Evolutionary conservation across 1,140 invertebrate genomes (phyloP).

Genomic region (Dendroctonus ponderosae): DNA sequence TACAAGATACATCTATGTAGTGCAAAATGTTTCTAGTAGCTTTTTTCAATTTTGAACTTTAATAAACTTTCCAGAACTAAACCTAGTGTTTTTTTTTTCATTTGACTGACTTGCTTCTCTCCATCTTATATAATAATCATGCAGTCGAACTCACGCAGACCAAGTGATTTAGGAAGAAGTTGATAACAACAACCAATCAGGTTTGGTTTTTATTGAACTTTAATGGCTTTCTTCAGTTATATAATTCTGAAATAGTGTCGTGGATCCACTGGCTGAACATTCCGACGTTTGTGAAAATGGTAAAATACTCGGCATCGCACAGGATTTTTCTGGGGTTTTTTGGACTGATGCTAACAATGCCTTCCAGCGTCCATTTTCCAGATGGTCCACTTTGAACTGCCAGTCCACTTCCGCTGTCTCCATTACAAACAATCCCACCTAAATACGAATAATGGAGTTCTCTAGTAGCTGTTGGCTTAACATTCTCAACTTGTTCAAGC

Average conservation of each 20-base stretch:
- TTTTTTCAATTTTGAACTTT: no score
- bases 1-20: no score
- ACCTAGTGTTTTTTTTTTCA: no score
- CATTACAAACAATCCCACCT: constrained; percentile 53
- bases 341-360: constrained; percentile 54
- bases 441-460: constrained; percentile 46
- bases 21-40: no score
- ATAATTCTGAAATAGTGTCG: constrained; percentile 1
- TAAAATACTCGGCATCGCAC: constrained; percentile 51
- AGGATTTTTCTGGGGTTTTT: constrained; percentile 45
- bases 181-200: no score
- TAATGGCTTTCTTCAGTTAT: not conserved
- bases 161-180: no score
- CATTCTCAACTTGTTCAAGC: constrained; percentile 35
- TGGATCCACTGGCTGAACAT: constrained; percentile 43
- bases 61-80: no score
- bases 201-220: no score
- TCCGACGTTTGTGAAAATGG: constrained; percentile 53
- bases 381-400: constrained; percentile 32
- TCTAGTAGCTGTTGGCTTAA: no score
- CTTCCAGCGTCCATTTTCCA: constrained; percentile 50
- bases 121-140: no score
- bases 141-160: no score
- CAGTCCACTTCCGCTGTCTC: constrained; percentile 54
- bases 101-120: no score